These are phyloP conservation scores for Paralichthys olivaceus DNA, from an alignment of 2,113 vertebrate species.

Conservation along the genomic window DNA sequence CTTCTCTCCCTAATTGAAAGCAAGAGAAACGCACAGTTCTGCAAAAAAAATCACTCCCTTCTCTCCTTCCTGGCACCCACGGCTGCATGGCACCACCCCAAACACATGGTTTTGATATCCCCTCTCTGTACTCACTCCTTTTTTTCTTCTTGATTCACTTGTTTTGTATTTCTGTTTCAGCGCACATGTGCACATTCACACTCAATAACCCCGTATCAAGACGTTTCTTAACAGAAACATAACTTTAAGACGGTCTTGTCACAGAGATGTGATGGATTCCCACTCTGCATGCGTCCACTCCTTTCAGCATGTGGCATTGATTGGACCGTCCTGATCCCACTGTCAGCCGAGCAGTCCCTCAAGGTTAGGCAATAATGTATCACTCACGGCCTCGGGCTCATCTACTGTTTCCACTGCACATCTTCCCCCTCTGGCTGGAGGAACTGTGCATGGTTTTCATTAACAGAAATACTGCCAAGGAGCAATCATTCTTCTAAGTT, in stretches of 20 bases:
- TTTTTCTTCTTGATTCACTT: slow-evolving; percentile 40
- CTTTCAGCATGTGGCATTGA: slow-evolving; percentile 71
- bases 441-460: slow-evolving; percentile 73
- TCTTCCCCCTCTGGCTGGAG: slow-evolving; percentile 55
- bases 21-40: slow-evolving; percentile 35
- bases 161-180: slow-evolving; percentile 52
- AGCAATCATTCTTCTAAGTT: slow-evolving; percentile 51
- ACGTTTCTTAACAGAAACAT: slow-evolving; percentile 59
- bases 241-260: slow-evolving; percentile 62
- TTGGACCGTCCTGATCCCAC: slow-evolving; percentile 66
- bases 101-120: slow-evolving; percentile 77
- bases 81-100: slow-evolving; percentile 66
- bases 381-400: slow-evolving; percentile 62
- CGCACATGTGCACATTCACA: slow-evolving; percentile 46
- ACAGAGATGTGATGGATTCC: slow-evolving; percentile 62
- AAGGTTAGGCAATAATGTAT: slow-evolving; percentile 72
- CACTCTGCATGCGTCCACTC: slow-evolving; percentile 48
- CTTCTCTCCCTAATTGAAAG: slow-evolving; percentile 53
- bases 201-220: slow-evolving; percentile 48
- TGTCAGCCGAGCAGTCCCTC: slow-evolving; percentile 64
- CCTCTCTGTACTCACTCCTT: slow-evolving; percentile 16
- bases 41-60: slow-evolving; percentile 37
- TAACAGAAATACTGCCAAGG: slow-evolving; percentile 57
- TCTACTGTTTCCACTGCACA: slow-evolving; percentile 75
- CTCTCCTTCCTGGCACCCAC: slow-evolving; percentile 54